phyloP scores from a whole-genome alignment of 2,113 vertebrate genomes.

The Caracal caracal region DNA sequence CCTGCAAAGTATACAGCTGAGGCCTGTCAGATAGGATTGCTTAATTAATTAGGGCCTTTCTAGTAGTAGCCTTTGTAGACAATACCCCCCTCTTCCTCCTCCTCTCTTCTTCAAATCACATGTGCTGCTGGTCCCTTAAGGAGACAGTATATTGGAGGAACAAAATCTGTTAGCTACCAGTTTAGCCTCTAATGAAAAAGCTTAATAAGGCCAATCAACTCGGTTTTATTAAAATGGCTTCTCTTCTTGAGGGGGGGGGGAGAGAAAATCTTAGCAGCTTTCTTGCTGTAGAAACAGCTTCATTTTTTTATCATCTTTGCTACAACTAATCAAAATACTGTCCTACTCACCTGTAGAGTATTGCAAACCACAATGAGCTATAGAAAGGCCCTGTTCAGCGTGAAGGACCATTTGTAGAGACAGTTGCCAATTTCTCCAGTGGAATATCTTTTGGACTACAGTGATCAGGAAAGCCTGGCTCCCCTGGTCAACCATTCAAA shows the following conservation, averaged over 20 bases:
- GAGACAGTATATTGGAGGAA: background rate
- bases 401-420: background rate
- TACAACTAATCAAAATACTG: background rate
- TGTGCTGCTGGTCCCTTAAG: background rate
- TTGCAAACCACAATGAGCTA: background rate
- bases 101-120: background rate
- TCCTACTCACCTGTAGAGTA: background rate
- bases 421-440: background rate
- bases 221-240: background rate
- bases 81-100: background rate
- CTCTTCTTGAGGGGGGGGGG: background rate
- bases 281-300: background rate
- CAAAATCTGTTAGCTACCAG: background rate
- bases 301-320: background rate
- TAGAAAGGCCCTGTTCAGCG: background rate
- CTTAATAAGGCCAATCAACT: background rate
- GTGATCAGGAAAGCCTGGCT: background rate
- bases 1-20: background rate
- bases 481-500: background rate
- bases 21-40: background rate
- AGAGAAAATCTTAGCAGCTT: background rate
- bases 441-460: background rate
- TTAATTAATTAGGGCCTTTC: slow-evolving; percentile 34
- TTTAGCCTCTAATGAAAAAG: slow-evolving; percentile 15
- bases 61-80: background rate